Conservation (phyloP, 1,140 invertebrate species). For the Drosophila trapezifrons region DNA sequence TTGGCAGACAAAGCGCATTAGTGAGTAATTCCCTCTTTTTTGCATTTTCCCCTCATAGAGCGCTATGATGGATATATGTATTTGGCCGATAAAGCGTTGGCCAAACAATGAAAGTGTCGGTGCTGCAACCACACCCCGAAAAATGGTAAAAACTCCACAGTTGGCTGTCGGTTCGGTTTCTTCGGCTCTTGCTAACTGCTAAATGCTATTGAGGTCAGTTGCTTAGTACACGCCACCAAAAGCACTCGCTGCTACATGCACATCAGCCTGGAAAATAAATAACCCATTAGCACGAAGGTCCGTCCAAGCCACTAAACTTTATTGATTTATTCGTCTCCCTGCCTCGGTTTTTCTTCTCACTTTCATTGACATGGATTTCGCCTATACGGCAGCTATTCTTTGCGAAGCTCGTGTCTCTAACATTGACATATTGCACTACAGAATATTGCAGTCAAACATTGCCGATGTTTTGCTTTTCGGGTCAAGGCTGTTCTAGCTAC, state of each 20-base stretch:
- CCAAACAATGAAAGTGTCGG: slow-evolving; percentile 74
- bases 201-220: slow-evolving; percentile 72
- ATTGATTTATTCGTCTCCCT: slow-evolving; percentile 67
- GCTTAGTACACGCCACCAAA: slow-evolving; percentile 67
- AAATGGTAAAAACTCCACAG: slow-evolving; percentile 39
- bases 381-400: slow-evolving; percentile 18
- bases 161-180: slow-evolving; percentile 58
- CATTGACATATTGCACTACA: slow-evolving; percentile 49
- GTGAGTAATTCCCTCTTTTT: slow-evolving; percentile 61
- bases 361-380: slow-evolving; percentile 70
- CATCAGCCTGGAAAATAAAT: slow-evolving; percentile 68
- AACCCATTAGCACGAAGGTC: slow-evolving; percentile 79
- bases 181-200: slow-evolving; percentile 53
- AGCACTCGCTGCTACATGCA: slow-evolving; percentile 41
- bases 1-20: slow-evolving; percentile 71
- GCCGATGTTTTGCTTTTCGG: slow-evolving; percentile 9
- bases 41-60: slow-evolving; percentile 33
- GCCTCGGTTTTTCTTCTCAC: slow-evolving; percentile 63
- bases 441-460: slow-evolving; percentile 29
- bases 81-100: slow-evolving; percentile 56
- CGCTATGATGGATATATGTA: slow-evolving; percentile 24
- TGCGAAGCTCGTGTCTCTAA: slow-evolving; percentile 18
- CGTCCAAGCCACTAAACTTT: slow-evolving; percentile 48
- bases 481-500: slow-evolving; percentile 23
- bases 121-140: slow-evolving; percentile 58